phyloP scores from a whole-genome alignment of 2,113 vertebrate species.

The Pedetes capensis region DNA sequence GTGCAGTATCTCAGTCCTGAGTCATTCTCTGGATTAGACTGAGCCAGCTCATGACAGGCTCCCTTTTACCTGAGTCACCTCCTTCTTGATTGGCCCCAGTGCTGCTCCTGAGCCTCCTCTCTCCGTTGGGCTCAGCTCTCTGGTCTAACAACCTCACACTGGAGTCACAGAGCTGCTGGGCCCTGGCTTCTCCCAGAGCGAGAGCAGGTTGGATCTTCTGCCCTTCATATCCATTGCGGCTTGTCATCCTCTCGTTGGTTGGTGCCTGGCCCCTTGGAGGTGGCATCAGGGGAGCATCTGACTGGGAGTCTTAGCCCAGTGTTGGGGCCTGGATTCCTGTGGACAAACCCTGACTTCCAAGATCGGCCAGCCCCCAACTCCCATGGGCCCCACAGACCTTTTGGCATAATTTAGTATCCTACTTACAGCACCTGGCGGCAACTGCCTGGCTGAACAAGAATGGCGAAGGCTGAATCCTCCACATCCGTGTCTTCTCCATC shows the following conservation, averaged over 20 bases:
- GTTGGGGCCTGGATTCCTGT: neutral
- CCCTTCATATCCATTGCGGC: neutral
- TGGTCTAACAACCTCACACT: too few relatives aligned
- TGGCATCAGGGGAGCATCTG: neutral
- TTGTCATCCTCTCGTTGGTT: neutral
- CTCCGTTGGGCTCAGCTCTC: neutral
- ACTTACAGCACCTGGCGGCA: neutral
- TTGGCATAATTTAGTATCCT: neutral
- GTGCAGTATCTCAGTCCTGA: neutral
- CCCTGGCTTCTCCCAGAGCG: neutral
- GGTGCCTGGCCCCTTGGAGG: neutral
- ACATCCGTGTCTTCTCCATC: neutral
- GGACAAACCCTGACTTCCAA: constrained; percentile 3
- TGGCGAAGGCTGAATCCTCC: neutral
- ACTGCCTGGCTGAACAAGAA: neutral
- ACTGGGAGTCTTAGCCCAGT: neutral
- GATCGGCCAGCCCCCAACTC: neutral
- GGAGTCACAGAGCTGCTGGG: neutral
- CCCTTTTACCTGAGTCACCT: neutral
- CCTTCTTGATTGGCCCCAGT: neutral
- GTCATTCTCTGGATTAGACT: neutral
- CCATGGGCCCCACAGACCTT: neutral
- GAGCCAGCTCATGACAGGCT: neutral
- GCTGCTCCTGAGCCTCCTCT: rapidly evolving
- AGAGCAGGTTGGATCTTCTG: neutral